A percentile compares a stretch with the other conserved stretches of the same genome.
phyloP scores from a whole-genome alignment of 2,888 invertebrate genomes.

The Ophonus ardosiacus region DNA sequence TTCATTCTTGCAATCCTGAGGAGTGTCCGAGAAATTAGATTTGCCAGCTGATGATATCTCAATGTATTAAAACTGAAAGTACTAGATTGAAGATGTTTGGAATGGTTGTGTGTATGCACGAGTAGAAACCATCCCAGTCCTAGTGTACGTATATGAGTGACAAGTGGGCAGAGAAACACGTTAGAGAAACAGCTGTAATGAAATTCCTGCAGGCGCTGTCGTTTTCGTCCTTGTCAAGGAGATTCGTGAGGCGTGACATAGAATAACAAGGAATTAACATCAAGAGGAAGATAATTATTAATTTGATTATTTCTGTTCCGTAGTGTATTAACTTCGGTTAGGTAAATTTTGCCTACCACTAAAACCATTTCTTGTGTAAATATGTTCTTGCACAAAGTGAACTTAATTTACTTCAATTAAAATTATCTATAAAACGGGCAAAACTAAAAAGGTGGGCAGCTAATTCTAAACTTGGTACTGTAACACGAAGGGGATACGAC shows the following conservation, averaged over 20 bases:
- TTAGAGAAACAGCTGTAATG: constrained; percentile 13
- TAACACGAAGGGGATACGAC: no score
- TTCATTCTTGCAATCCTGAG: not conserved
- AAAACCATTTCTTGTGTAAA: no score
- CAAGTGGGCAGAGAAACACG: constrained; percentile 19
- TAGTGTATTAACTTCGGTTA: no score
- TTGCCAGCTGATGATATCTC: not conserved
- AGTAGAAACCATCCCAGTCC: not conserved
- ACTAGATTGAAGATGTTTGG: not conserved
- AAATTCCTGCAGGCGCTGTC: not conserved
- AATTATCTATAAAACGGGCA: no score
- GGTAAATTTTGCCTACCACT: no score
- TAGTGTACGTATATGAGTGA: not conserved
- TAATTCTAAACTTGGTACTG: no score
- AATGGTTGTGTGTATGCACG: not conserved
- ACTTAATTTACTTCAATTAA: no score
- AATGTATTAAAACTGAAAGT: not conserved
- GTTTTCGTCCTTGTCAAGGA: constrained; percentile 21
- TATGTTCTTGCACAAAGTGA: no score
- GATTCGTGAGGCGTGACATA: not conserved
- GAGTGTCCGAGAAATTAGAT: not conserved
- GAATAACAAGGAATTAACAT: not conserved
- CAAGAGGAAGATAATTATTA: not conserved
- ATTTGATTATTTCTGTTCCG: not conserved
- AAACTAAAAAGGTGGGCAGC: no score